Evolutionary conservation across 1,140 invertebrate genomes (phyloP).

Genomic region (Tetragnatha versicolor): DNA sequence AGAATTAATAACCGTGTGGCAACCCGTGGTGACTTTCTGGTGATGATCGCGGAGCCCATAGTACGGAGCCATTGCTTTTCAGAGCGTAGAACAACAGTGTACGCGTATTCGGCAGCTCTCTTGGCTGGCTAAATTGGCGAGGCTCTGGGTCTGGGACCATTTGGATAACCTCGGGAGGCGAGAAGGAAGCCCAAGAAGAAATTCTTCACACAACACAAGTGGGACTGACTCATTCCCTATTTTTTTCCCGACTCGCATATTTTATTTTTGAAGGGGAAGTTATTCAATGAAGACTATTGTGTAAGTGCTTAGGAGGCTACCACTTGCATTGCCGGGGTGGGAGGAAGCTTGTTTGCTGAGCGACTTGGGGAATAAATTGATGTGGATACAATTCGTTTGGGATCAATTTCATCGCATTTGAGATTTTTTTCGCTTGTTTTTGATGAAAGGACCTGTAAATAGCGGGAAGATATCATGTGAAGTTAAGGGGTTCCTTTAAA

Average conservation of each 20-base stretch:
- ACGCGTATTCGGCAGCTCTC: background rate
- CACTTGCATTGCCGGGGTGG: background rate
- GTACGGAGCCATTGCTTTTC: background rate
- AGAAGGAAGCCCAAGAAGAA: background rate
- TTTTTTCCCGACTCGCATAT: no score
- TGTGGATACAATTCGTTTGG: no score
- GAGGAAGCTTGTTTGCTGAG: background rate
- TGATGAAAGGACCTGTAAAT: no score
- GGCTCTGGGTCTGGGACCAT: background rate
- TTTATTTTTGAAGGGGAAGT: no score
- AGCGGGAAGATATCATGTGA: no score
- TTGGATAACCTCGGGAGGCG: background rate
- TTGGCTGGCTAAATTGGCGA: slow-evolving; percentile 22
- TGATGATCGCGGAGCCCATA: slow-evolving; percentile 22
- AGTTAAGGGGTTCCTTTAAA: no score
- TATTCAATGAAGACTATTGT: no score
- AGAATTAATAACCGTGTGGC: slow-evolving; percentile 40
- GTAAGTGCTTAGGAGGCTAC: background rate
- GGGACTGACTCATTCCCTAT: background rate
- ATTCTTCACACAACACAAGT: background rate
- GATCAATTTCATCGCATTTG: no score
- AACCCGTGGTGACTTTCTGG: slow-evolving; percentile 27
- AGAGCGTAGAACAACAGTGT: slow-evolving; percentile 8
- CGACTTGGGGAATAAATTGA: no score
- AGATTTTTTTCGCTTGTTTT: no score